Evolutionary conservation across 1,140 invertebrate species (phyloP).

Genomic region (Drosophila bocki): DNA sequence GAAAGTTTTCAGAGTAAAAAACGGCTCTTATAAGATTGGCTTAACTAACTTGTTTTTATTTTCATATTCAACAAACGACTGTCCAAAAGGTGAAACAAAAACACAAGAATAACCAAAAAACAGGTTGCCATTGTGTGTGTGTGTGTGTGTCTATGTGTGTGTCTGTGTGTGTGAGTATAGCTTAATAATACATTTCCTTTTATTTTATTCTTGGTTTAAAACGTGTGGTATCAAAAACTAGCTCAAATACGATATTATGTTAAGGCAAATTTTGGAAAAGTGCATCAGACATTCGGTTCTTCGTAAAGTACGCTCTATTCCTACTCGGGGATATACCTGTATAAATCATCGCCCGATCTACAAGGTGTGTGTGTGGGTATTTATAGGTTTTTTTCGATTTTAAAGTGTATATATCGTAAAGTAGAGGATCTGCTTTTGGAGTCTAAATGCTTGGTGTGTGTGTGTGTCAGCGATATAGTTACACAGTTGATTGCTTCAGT

Average conservation of each 20-base stretch:
- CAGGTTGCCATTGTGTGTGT: constrained; percentile 39
- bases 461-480: constrained; percentile 39
- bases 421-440: constrained; percentile 44
- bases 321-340: constrained; percentile 8
- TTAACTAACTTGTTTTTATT: constrained; percentile 15
- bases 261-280: constrained; percentile 56
- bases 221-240: constrained; percentile 54
- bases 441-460: constrained; percentile 48
- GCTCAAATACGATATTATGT: constrained; percentile 53
- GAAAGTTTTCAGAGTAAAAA: not conserved
- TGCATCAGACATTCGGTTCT: constrained; percentile 53
- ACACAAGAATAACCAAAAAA: constrained; percentile 42
- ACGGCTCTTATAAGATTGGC: too few relatives aligned
- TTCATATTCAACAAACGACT: constrained; percentile 18
- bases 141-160: not conserved
- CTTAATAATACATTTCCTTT: constrained; percentile 9
- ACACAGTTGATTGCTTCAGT: constrained; percentile 51
- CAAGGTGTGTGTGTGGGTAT: constrained; percentile 9
- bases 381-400: not conserved
- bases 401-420: constrained; percentile 33
- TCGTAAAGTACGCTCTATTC: constrained; percentile 39
- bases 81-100: constrained; percentile 31
- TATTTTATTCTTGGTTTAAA: constrained; percentile 20
- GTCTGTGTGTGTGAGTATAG: constrained; percentile 24
- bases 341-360: constrained; percentile 7